A percentile compares a stretch with the other conserved stretches of the same genome.
Evolutionary conservation across 2,113 vertebrate genomes (phyloP).

Genomic region (Anas platyrhynchos): DNA sequence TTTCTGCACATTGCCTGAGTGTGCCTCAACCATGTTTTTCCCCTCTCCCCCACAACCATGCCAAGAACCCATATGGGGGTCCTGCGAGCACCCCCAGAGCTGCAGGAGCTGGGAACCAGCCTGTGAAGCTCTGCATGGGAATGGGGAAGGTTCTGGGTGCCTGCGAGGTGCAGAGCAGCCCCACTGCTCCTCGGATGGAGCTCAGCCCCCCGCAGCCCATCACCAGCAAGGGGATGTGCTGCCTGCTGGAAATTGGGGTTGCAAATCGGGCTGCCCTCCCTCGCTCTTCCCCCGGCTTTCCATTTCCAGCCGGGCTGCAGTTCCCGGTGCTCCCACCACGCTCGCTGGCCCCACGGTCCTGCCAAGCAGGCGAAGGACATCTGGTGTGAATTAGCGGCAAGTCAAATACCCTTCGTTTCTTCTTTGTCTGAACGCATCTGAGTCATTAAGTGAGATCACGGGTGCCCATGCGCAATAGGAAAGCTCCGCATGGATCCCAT

Average conservation of each 20-base stretch:
- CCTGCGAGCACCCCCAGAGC: neutral
- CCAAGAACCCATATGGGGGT: neutral
- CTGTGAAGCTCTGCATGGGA: neutral
- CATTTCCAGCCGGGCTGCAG: constrained; percentile 32
- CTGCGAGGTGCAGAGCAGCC: rapidly evolving
- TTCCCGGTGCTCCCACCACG: constrained; percentile 56
- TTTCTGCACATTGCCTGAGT: neutral
- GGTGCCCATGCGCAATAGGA: constrained; percentile 9
- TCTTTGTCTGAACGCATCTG: constrained; percentile 54
- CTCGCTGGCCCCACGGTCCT: neutral
- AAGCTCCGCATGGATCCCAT: neutral
- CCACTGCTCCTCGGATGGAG: neutral
- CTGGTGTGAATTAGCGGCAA: constrained; percentile 67
- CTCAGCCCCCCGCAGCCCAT: neutral
- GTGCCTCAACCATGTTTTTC: rapidly evolving
- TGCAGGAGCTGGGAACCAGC: neutral
- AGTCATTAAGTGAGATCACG: constrained; percentile 71
- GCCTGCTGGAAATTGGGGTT: neutral
- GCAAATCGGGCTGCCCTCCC: neutral
- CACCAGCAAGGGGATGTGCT: neutral
- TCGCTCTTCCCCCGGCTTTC: constrained; percentile 28
- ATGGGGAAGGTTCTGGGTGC: neutral
- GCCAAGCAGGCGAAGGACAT: constrained; percentile 58
- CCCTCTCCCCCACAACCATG: neutral
- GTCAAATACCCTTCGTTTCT: constrained; percentile 68